Base-by-base conservation (phyloP, 2,797 vertebrate species). In the Cyprinodon diabolis region DNA sequence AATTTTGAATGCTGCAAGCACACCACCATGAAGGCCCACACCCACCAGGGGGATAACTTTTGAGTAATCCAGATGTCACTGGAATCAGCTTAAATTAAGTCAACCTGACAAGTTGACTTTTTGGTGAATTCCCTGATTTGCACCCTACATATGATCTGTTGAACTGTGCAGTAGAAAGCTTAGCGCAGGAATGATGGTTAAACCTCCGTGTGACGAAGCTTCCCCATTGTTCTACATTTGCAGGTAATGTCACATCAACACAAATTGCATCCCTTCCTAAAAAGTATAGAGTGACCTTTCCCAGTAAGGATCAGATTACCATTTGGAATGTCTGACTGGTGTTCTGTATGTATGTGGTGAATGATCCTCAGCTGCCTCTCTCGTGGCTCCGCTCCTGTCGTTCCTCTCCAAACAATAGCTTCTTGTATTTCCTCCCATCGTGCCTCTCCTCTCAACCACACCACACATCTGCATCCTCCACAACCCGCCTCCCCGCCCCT, bases 381-480 rank as follows among this genome's bases (percentile, higher is more conserved):
- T 88, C 87, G 72, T 92, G 91, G 89, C 66, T 87, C 77, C 63
- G 8, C 76, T 87, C 80, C 87, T 84, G 80, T 87, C 84, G 81
- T 85, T 85, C 77, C 78, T 78, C 81, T 84, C 82, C 83, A 89
- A 94, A 95, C 93, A 95, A 95, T 94, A 87, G 92, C 81, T 86
- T 81, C 89, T 94, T 95, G 94, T 95, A 85, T 84, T 89, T 91
- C 91, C 91, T 92, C 89, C 84, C 87, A 86, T 87, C 90, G 84
- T 86, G 87, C 90, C 89, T 90, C 82, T 83, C 83, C 86, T 84
- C 80, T 86, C 84, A 80, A 47, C 72, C 71, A 43, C 70, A 45
- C 76, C 37, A 55, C 91, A 94, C 93, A 94, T 93, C 93, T 94
- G 91, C 88, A 94, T 94, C 94, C 93, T 94, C 85, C 84, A 12